These are phyloP conservation scores for Cryptoblepharus egeriae DNA, from an alignment of 2,797 vertebrate genomes.

Conservation along the genomic window DNA sequence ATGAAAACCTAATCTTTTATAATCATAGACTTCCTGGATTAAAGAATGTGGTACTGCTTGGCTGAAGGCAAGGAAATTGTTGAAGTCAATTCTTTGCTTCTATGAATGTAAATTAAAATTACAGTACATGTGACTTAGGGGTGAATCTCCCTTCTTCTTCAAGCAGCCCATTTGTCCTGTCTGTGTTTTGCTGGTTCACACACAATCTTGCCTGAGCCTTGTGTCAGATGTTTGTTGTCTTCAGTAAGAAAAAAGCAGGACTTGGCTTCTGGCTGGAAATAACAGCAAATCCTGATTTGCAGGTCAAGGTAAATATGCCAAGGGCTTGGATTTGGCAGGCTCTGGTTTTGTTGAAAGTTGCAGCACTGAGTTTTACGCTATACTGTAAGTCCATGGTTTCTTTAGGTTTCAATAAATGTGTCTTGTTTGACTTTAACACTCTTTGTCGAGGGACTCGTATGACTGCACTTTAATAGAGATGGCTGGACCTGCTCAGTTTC, in stretches of 20 bases:
- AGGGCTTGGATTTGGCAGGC: not conserved
- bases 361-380: not conserved
- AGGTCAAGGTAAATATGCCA: not conserved
- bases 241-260: not conserved
- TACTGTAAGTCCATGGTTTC: not conserved
- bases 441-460: not conserved
- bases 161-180: not conserved
- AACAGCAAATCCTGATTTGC: constrained; percentile 12
- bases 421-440: not conserved
- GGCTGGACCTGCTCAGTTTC: not conserved
- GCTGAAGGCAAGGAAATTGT: constrained; percentile 4
- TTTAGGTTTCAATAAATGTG: not conserved
- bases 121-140: not conserved
- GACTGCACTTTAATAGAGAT: not conserved
- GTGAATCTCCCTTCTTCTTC: not conserved
- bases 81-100: constrained; percentile 3
- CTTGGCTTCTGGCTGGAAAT: not conserved
- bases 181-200: not conserved
- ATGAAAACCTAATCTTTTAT: constrained; percentile 6
- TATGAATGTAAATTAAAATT: too few species aligned
- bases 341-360: not conserved
- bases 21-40: constrained; percentile 3
- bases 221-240: not conserved
- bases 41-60: constrained; percentile 20
- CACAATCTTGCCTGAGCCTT: not conserved